Evolutionary conservation across 2,797 vertebrate species (phyloP), one percentile per base, ranked within the genome.

Genomic region (Chaetodon trifasciatus): DNA sequence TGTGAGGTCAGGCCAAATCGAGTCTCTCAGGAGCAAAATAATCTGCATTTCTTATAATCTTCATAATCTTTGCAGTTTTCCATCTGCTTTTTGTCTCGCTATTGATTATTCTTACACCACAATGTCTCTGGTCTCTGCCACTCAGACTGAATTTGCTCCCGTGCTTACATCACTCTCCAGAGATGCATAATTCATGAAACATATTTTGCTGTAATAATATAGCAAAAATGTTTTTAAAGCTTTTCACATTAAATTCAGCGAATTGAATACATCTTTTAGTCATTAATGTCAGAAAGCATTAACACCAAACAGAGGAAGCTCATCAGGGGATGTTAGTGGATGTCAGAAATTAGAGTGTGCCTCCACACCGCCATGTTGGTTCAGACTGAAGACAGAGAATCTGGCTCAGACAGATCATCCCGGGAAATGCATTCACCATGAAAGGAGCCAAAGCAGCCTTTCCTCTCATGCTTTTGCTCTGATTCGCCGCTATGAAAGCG

Each of bases 381-480:
- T 88, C 57, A 77, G 61, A 77, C 64, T 42, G 76, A 87, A 84
- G 72, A 74, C 57, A 21, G 62, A 82, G 72, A 55, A 70, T 67
- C 60, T 70, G 71, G 70, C 75, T 83, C 74, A 81, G 79, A 70
- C 56, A 65, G 81, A 88, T 83, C 79, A 89, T 87, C 85, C 83
- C 46, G 50, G 62, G 64, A 82, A 89, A 79, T 84, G 64, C 67
- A 58, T 88, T 80, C 62, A 74, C 86, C 67, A 60, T 89, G 79
- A 90, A 89, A 93, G 75, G 63, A 89, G 73, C 74, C 72, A 58
- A 72, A 80, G 70, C 84, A 81, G 86, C 79, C 47, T 83, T 85
- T 84, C 66, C 81, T 88, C 70, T 73, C 74, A 87, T 83, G 81
- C 77, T 75, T 77, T 87, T 13, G 37, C 86, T 84, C 58, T 76